Evolutionary conservation across 1,140 invertebrate genomes (phyloP).

Genomic region (Drosophila pseudoananassae): DNA sequence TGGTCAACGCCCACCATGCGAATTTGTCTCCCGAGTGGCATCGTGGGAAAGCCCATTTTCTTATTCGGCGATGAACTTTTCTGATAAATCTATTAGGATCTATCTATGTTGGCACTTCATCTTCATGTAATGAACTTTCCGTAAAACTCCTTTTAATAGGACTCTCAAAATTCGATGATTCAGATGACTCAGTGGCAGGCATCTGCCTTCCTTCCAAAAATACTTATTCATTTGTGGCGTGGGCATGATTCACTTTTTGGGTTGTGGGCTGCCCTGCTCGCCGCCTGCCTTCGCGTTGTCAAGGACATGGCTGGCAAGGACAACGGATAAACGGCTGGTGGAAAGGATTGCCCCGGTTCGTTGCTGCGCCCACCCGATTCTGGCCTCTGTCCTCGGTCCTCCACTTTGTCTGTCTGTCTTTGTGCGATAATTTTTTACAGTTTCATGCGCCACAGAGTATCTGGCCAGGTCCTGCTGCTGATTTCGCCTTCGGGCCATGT

Average conservation of each 20-base stretch:
- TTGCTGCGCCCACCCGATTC: slow-evolving; percentile 4
- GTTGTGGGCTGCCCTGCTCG: slow-evolving; percentile 5
- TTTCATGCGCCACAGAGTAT: slow-evolving; percentile 42
- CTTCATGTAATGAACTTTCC: neutral
- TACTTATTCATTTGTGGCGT: neutral
- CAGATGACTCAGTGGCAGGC: neutral
- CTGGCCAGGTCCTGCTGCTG: slow-evolving; percentile 17
- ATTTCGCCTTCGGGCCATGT: slow-evolving; percentile 24
- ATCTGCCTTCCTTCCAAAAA: neutral
- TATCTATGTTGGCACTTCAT: neutral
- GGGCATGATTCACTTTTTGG: slow-evolving; percentile 22
- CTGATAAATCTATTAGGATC: neutral
- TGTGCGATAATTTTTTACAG: slow-evolving; percentile 61
- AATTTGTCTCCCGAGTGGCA: slow-evolving; percentile 35
- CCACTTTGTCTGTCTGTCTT: slow-evolving; percentile 28
- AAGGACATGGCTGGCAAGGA: slow-evolving; percentile 43
- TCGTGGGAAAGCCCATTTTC: slow-evolving; percentile 30
- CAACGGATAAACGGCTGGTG: slow-evolving; percentile 28
- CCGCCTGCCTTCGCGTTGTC: slow-evolving; percentile 28
- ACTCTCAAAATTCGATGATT: neutral
- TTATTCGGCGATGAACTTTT: neutral
- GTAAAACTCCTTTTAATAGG: neutral
- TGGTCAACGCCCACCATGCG: slow-evolving; percentile 53
- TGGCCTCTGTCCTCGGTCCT: neutral
- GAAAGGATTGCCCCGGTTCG: slow-evolving; percentile 30